Evolutionary conservation across 1,140 invertebrate species (phyloP).

Genomic region (Thaumatotibia leucotreta): DNA sequence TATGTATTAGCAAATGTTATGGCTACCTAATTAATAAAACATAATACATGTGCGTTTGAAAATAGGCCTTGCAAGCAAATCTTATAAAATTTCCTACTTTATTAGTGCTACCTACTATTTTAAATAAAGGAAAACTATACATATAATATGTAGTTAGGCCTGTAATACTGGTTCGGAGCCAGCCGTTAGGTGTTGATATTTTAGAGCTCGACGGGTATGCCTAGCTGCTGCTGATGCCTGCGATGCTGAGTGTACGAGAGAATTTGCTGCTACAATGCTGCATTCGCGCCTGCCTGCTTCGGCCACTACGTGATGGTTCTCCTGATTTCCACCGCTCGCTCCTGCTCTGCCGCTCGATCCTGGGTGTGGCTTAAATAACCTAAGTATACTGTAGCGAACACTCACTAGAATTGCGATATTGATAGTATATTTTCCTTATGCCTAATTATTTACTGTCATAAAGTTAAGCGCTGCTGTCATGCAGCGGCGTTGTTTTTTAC

Average conservation of each 20-base stretch:
- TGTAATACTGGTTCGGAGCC: neutral
- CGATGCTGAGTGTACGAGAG: neutral
- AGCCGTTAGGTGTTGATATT: neutral
- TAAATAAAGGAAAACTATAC: neutral
- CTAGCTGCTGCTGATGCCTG: neutral
- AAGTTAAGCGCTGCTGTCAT: neutral
- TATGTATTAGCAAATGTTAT: neutral
- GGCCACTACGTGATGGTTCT: neutral
- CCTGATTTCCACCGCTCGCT: too few relatives aligned
- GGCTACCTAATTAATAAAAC: too few relatives aligned
- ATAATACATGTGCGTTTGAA: too few relatives aligned
- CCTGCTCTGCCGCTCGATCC: too few relatives aligned
- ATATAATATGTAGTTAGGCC: neutral
- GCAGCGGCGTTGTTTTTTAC: neutral
- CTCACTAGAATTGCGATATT: neutral
- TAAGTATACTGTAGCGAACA: neutral
- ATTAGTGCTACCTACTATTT: too few relatives aligned
- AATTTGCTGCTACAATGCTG: neutral
- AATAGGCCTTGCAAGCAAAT: too few relatives aligned
- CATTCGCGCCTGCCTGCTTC: neutral
- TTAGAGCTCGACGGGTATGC: neutral
- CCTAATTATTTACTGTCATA: too few relatives aligned
- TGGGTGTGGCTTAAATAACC: too few relatives aligned
- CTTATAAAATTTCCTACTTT: too few relatives aligned
- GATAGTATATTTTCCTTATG: neutral